phyloP scores from a whole-genome alignment of 30 jellyfish, hydroid and myxozoan species.

The Cassiopea andromeda region DNA sequence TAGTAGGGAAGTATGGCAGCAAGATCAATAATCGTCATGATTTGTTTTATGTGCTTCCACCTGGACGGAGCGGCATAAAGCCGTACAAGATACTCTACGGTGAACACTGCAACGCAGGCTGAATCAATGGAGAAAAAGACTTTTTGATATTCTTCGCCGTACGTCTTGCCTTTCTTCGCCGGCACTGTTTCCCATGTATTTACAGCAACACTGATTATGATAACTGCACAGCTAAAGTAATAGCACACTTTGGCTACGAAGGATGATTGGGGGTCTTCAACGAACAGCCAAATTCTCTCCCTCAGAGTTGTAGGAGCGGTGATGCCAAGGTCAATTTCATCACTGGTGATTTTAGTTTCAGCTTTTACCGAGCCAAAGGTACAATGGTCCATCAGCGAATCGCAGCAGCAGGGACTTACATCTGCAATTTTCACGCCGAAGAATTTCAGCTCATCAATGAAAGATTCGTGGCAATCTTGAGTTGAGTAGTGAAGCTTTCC shows the following conservation, averaged over 20 bases:
- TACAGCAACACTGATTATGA: slow-evolving; percentile 80
- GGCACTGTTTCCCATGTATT: slow-evolving; percentile 96
- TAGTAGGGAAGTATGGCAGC: slow-evolving; percentile 94
- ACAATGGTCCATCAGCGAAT: slow-evolving; percentile 74
- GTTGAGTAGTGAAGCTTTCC: slow-evolving; percentile 88
- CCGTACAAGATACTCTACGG: slow-evolving; percentile 81
- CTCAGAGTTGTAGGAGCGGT: slow-evolving; percentile 63
- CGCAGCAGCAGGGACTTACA: slow-evolving; percentile 94
- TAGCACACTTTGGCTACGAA: slow-evolving; percentile 77
- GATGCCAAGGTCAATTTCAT: neutral
- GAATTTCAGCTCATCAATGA: slow-evolving; percentile 86
- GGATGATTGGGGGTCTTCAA: slow-evolving; percentile 88
- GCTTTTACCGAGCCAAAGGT: slow-evolving; percentile 32
- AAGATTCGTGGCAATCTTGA: slow-evolving; percentile 94
- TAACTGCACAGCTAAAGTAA: slow-evolving; percentile 88
- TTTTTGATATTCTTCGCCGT: slow-evolving; percentile 81
- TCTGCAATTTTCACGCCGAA: slow-evolving; percentile 78
- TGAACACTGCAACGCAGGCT: slow-evolving; percentile 85
- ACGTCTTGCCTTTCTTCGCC: slow-evolving; percentile 44
- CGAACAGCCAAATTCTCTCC: slow-evolving; percentile 72
- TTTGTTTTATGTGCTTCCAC: slow-evolving; percentile 67
- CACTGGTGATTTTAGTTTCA: slow-evolving; percentile 2
- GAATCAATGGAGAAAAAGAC: slow-evolving; percentile 87
- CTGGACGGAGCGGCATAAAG: slow-evolving; percentile 91
- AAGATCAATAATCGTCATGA: slow-evolving; percentile 84